phyloP scores from a whole-genome alignment of 2,797 vertebrate genomes.

The Poeciliopsis gracilis region DNA sequence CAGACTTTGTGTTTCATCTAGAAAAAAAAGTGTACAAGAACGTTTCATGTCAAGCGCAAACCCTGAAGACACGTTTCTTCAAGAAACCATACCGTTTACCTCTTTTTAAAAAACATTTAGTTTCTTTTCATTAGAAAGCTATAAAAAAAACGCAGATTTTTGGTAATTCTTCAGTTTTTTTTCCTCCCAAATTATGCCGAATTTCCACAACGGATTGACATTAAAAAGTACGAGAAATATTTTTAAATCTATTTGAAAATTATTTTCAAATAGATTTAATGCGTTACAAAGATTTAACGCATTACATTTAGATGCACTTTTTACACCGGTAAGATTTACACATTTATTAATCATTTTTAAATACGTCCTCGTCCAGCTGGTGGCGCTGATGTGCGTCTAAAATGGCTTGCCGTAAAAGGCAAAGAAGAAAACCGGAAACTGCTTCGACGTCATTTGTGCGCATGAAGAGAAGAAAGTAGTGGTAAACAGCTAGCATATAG shows the following conservation, averaged over 20 bases:
- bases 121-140: not conserved
- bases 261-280: not conserved
- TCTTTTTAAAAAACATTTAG: not conserved
- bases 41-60: not conserved
- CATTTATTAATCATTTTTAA: not conserved
- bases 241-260: not conserved
- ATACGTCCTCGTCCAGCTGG: not conserved
- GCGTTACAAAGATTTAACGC: too few relatives aligned
- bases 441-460: conserved; percentile 31
- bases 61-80: too few relatives aligned
- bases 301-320: too few relatives aligned
- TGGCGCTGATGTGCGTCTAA: not conserved
- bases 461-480: conserved; percentile 45
- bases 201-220: too few relatives aligned
- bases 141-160: too few relatives aligned
- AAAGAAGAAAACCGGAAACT: conserved; percentile 8
- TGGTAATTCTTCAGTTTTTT: too few relatives aligned
- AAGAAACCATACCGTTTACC: not conserved
- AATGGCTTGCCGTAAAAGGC: not conserved
- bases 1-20: too few relatives aligned
- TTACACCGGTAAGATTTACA: too few relatives aligned
- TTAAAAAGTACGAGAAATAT: too few relatives aligned
- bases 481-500: conserved; percentile 46
- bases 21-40: not conserved
- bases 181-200: too few relatives aligned